Percentiles rank a stretch among this genome's conserved stretches.
Evolutionary conservation across 2,113 vertebrate species (phyloP).

Genomic region (Protobothrops flavoviridis): DNA sequence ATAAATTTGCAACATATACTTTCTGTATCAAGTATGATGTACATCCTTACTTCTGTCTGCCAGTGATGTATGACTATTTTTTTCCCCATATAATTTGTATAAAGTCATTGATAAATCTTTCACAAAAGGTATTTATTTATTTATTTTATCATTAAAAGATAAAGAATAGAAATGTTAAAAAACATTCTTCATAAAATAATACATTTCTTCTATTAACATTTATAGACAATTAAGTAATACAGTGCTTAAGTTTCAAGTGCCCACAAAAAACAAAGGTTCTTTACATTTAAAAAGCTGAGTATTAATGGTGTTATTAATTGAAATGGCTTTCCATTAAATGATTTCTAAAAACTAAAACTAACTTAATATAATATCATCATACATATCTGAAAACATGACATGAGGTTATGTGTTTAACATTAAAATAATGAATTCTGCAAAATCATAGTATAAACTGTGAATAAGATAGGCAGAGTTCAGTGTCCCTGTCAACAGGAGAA

Average conservation of each 20-base stretch:
- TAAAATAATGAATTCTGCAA: no score
- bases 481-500: neutral
- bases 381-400: neutral
- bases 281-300: neutral
- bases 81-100: neutral
- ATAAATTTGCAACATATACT: neutral
- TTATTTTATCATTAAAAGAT: neutral
- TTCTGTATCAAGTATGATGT: neutral
- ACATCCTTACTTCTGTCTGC: neutral
- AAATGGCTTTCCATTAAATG: neutral
- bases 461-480: neutral
- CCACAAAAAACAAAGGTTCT: neutral
- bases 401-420: neutral
- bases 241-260: neutral
- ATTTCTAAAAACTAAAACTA: neutral
- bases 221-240: neutral
- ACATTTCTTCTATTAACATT: neutral
- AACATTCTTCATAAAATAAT: neutral
- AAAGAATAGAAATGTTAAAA: neutral
- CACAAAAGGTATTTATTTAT: neutral
- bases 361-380: neutral
- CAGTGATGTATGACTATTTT: neutral
- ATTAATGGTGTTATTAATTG: neutral
- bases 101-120: neutral
- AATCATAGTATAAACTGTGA: neutral